Evolutionary conservation across 2,888 invertebrate genomes (phyloP).

Genomic region (Lithophane semibrunnea): DNA sequence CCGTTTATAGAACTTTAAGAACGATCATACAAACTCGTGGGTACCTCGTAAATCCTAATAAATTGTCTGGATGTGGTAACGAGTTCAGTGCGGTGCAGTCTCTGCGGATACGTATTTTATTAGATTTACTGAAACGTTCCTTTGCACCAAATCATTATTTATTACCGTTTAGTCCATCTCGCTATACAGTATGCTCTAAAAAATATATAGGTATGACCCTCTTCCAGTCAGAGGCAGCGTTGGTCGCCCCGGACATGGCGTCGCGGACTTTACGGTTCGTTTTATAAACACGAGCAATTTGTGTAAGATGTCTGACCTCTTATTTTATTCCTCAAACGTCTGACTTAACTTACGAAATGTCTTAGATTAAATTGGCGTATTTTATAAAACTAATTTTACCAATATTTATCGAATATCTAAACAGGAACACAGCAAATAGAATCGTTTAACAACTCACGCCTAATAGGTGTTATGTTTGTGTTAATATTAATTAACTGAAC

Average conservation of each 20-base stretch:
- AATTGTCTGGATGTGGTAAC: constrained; percentile 82
- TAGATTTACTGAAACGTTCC: constrained; percentile 77
- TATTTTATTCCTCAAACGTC: constrained; percentile 6
- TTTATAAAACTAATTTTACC: not conserved
- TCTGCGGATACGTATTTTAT: constrained; percentile 79
- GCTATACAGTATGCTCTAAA: constrained; percentile 41
- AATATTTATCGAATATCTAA: constrained; percentile 6
- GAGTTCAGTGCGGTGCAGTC: constrained; percentile 74
- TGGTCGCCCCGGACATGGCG: constrained; percentile 12
- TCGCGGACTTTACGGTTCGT: constrained; percentile 15
- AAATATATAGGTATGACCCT: constrained; percentile 39
- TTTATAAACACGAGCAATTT: constrained; percentile 38
- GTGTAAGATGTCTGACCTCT: constrained; percentile 21
- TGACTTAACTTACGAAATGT: not conserved
- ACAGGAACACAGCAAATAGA: not conserved
- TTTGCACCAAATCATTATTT: constrained; percentile 77
- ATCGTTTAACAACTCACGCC: not conserved
- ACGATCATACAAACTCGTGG: constrained; percentile 71
- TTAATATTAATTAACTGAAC: constrained; percentile 30
- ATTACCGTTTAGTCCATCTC: constrained; percentile 67
- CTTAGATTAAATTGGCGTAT: not conserved
- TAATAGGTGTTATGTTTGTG: constrained; percentile 3
- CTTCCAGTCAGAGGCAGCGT: constrained; percentile 15
- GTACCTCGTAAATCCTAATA: constrained; percentile 79
- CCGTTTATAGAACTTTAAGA: constrained; percentile 68